phyloP scores from a whole-genome alignment of 1,140 invertebrate genomes.

The Drosophila pruinosa region DNA sequence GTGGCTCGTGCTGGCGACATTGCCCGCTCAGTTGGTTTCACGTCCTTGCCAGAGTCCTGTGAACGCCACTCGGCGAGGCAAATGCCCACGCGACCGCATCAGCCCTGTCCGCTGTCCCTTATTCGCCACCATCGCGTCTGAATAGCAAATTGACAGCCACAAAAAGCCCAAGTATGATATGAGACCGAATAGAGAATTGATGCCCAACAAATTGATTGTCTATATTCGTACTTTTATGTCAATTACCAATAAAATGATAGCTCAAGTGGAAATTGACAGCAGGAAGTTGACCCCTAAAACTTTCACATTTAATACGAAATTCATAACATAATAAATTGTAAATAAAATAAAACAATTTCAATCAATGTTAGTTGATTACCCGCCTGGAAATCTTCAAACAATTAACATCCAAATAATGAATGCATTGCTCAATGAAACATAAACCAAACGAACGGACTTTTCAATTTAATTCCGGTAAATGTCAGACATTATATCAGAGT shows the following conservation, averaged over 20 bases:
- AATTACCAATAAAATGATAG: neutral
- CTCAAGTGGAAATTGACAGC: neutral
- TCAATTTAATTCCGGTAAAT: slow-evolving; percentile 24
- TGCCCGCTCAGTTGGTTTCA: slow-evolving; percentile 62
- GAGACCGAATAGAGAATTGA: neutral
- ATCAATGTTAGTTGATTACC: slow-evolving; percentile 1
- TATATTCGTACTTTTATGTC: slow-evolving; percentile 8
- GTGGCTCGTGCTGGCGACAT: slow-evolving; percentile 62
- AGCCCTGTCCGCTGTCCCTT: neutral
- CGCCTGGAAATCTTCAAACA: neutral
- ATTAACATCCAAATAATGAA: slow-evolving; percentile 8
- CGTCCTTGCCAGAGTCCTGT: slow-evolving; percentile 53
- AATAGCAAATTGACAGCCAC: slow-evolving; percentile 13
- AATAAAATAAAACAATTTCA: neutral
- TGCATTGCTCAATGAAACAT: slow-evolving; percentile 5
- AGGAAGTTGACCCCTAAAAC: neutral
- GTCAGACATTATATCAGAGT: slow-evolving; percentile 5
- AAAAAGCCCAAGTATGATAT: neutral
- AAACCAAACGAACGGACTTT: neutral
- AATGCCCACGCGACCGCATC: slow-evolving; percentile 56
- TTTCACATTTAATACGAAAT: neutral
- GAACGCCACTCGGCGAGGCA: slow-evolving; percentile 38
- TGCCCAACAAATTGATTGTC: slow-evolving; percentile 25
- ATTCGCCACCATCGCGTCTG: neutral
- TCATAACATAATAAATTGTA: neutral